These are phyloP conservation scores for Campoplex nolae DNA, from an alignment of 2,888 invertebrate species.

Conservation along the genomic window DNA sequence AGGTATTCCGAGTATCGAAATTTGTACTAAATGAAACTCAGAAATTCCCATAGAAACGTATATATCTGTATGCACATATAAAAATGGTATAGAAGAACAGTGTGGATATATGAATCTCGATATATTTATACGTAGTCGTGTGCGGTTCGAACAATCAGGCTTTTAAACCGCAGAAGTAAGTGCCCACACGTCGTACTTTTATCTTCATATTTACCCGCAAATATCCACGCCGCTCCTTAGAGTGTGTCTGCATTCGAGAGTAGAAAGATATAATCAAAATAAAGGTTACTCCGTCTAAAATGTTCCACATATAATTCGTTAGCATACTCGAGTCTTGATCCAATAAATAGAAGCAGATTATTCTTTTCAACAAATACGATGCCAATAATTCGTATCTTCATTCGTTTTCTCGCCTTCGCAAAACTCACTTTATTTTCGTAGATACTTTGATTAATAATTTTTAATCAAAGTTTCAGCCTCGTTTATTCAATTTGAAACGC, in stretches of 20 bases:
- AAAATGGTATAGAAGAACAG: neutral
- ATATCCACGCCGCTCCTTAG: conserved; percentile 32
- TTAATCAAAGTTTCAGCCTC: neutral
- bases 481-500: neutral
- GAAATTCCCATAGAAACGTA: conserved; percentile 22
- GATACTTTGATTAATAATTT: neutral
- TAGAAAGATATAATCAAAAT: neutral
- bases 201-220: conserved; percentile 55
- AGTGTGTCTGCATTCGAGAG: conserved; percentile 9
- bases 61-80: neutral
- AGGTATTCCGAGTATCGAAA: neutral
- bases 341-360: neutral
- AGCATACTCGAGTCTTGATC: neutral
- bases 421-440: neutral
- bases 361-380: too few relatives aligned
- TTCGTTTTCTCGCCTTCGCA: too few relatives aligned
- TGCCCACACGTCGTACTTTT: conserved; percentile 55
- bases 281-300: conserved; percentile 4
- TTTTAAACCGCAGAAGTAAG: conserved; percentile 64
- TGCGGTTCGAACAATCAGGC: conserved; percentile 61
- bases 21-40: neutral
- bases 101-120: conserved; percentile 31
- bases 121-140: conserved; percentile 49
- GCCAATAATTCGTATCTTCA: too few relatives aligned
- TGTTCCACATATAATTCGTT: neutral